phyloP scores from a whole-genome alignment of 2,888 invertebrate species.

The Drosophila kuntzei region DNA sequence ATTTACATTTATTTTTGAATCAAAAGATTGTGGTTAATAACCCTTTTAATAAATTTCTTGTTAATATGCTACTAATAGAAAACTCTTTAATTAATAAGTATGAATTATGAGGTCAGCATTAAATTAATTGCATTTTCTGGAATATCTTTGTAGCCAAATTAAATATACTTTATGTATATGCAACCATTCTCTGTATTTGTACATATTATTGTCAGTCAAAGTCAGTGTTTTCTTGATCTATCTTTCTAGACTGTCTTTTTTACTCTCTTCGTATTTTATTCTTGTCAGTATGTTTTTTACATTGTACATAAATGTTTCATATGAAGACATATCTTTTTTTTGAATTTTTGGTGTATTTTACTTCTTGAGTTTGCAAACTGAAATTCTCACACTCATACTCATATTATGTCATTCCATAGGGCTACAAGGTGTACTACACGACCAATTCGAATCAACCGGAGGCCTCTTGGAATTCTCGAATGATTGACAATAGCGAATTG shows the following conservation, averaged over 20 bases:
- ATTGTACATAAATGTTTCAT: no score
- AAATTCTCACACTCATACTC: background rate
- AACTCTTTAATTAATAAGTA: background rate
- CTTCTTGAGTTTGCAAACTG: background rate
- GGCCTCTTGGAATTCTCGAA: slow-evolving; percentile 96
- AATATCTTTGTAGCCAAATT: no score
- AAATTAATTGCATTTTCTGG: background rate
- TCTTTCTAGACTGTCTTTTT: no score
- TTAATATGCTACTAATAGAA: background rate
- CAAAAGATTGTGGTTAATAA: slow-evolving; percentile 18
- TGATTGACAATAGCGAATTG: slow-evolving; percentile 96
- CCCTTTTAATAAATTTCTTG: slow-evolving; percentile 5
- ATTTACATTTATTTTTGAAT: slow-evolving; percentile 1
- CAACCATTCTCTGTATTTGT: no score
- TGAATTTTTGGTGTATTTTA: background rate
- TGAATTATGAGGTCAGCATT: background rate
- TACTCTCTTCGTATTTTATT: no score
- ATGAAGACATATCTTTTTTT: no score
- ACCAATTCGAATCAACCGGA: slow-evolving; percentile 94
- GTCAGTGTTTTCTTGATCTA: no score
- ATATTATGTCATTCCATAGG: slow-evolving; percentile 87
- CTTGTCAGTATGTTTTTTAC: no score
- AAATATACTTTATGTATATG: no score
- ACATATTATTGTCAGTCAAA: no score
- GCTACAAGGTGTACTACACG: slow-evolving; percentile 98